A percentile compares a stretch with the other conserved stretches of the same genome.
Evolutionary conservation across 2,888 invertebrate genomes (phyloP).

Genomic region (Eupithecia pulchellata): DNA sequence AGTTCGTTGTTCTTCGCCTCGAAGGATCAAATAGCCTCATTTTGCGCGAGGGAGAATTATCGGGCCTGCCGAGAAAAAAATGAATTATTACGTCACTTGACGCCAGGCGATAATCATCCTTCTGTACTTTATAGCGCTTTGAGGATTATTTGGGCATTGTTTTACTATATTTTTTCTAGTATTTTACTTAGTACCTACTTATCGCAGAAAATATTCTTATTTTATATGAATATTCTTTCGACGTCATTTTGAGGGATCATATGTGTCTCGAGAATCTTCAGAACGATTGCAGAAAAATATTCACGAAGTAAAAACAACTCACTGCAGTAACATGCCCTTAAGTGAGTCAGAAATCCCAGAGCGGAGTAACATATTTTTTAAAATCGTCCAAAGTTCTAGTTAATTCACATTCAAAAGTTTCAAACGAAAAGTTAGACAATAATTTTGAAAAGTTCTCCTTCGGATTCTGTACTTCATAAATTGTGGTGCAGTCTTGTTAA

Average conservation of each 20-base stretch:
- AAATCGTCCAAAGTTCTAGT: slow-evolving; percentile 51
- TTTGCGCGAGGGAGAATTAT: slow-evolving; percentile 64
- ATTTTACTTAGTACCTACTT: background rate
- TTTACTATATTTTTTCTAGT: slow-evolving; percentile 45
- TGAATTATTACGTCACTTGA: slow-evolving; percentile 68
- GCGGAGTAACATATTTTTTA: slow-evolving; percentile 47
- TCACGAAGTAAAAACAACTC: background rate
- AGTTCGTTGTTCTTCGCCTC: slow-evolving; percentile 54
- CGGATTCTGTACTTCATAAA: slow-evolving; percentile 56
- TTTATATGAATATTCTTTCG: background rate
- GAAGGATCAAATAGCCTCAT: slow-evolving; percentile 65
- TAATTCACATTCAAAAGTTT: slow-evolving; percentile 61
- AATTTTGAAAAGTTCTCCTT: slow-evolving; percentile 61
- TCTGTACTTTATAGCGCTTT: slow-evolving; percentile 61
- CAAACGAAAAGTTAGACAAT: slow-evolving; percentile 57
- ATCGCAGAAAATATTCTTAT: background rate
- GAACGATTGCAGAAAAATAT: too few relatives aligned
- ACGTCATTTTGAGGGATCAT: background rate
- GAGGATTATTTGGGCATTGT: slow-evolving; percentile 57
- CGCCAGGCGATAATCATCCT: slow-evolving; percentile 61
- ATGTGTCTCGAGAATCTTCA: background rate
- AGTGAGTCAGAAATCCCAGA: slow-evolving; percentile 14
- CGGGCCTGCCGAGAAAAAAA: slow-evolving; percentile 59
- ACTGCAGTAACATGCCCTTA: background rate
- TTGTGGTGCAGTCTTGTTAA: slow-evolving; percentile 50